Percentiles rank a stretch among this genome's conserved stretches.
Conservation (phyloP, 2,888 invertebrate genomes). For the Tenthredo notha region DNA sequence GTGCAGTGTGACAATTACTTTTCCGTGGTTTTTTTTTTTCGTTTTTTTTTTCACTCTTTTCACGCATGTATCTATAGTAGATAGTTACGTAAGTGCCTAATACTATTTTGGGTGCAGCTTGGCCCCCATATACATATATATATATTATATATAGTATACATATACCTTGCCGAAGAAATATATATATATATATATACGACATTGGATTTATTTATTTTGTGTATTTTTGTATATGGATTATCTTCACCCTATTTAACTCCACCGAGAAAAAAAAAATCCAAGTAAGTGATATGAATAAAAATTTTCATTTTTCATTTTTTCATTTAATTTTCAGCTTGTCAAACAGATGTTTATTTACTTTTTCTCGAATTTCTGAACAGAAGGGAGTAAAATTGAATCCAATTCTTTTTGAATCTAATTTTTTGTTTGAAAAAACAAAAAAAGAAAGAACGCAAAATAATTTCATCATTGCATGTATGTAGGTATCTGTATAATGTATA, state of each 20-base stretch:
- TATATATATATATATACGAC: background rate
- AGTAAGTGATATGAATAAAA: background rate
- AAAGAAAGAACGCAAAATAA: no score
- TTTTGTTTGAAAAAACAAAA: no score
- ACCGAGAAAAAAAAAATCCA: background rate
- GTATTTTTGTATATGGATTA: constrained; percentile 38
- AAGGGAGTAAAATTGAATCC: no score
- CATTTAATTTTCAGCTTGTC: background rate
- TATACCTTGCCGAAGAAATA: background rate
- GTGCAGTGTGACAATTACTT: background rate
- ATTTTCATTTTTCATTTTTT: background rate
- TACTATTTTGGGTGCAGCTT: background rate
- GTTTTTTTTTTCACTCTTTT: background rate
- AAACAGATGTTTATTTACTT: background rate
- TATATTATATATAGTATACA: background rate
- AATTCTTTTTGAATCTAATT: no score
- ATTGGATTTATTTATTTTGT: constrained; percentile 43
- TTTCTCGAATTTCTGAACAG: background rate
- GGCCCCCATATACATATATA: background rate
- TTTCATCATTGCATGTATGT: no score
- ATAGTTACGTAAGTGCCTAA: constrained; percentile 43
- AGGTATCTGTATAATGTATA: background rate
- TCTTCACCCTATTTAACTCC: background rate
- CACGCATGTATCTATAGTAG: background rate
- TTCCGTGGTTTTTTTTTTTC: background rate